phyloP scores from a whole-genome alignment of 23 tunicate species.

The Trididemnum nubilum region DNA sequence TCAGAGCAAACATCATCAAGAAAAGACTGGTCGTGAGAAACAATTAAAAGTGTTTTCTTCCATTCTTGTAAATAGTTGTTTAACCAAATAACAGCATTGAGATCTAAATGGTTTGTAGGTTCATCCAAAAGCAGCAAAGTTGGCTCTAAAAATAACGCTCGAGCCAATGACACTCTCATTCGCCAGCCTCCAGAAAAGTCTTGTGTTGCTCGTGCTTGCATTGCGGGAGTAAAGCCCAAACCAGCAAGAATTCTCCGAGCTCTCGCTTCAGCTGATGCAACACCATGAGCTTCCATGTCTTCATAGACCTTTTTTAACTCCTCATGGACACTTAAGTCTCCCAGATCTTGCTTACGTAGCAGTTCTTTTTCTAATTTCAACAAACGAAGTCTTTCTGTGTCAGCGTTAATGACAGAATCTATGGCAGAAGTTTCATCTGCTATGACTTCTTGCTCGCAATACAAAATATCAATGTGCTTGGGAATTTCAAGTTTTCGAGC shows the following conservation, averaged over 20 bases:
- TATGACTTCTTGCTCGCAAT: conserved; percentile 97
- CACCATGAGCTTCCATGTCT: conserved; percentile 94
- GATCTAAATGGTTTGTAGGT: conserved; percentile 99
- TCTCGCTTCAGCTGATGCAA: conserved; percentile 89
- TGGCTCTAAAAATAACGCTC: conserved; percentile 97
- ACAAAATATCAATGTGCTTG: conserved; percentile 88
- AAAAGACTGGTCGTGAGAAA: conserved; percentile 97
- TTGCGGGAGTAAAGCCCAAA: conserved; percentile 87
- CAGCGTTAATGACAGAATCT: conserved; percentile 93
- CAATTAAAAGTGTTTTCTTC: conserved; percentile 96
- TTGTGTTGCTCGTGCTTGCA: conserved; percentile 87
- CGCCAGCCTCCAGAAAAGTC: conserved; percentile 99
- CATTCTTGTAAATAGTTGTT: conserved; percentile 94
- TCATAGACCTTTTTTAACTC: conserved; percentile 89
- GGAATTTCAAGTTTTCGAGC: conserved; percentile 84
- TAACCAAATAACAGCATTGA: conserved; percentile 99
- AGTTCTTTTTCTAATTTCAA: conserved; percentile 70
- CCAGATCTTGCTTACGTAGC: conserved; percentile 59
- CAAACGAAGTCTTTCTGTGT: conserved; percentile 67
- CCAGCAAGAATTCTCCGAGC: conserved; percentile 96
- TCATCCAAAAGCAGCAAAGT: conserved; percentile 94
- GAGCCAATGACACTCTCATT: conserved; percentile 98
- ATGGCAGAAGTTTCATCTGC: conserved; percentile 94
- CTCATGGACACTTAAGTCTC: conserved; percentile 83
- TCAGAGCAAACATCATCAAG: conserved; percentile 96